A percentile compares a stretch with the other conserved stretches of the same genome.
These are phyloP conservation scores for Hapalemur alaotrensis DNA, from an alignment of 2,797 vertebrate species.

Conservation along the genomic window DNA sequence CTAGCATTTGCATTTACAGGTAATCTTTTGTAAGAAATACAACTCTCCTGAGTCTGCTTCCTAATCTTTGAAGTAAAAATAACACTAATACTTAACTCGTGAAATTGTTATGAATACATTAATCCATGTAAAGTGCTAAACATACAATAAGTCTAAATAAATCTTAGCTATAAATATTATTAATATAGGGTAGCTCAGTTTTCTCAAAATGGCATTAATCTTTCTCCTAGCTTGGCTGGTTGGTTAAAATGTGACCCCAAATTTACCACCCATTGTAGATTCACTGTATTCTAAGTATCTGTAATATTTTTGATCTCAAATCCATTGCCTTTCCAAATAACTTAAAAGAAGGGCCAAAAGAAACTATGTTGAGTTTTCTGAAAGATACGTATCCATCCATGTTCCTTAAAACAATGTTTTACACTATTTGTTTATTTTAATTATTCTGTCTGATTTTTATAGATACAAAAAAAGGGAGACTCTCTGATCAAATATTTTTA, in stretches of 20 bases:
- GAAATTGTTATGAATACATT: neutral
- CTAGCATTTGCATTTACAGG: neutral
- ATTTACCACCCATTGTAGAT: neutral
- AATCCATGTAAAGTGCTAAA: neutral
- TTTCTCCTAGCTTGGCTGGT: neutral
- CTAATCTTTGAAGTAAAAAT: neutral
- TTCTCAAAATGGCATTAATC: neutral
- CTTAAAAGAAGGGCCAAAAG: neutral
- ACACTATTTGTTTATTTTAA: neutral
- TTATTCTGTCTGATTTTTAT: neutral
- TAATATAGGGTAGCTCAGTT: neutral
- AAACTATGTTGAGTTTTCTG: neutral
- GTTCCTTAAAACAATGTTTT: neutral
- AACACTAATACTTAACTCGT: neutral
- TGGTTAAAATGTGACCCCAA: neutral
- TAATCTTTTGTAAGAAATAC: neutral
- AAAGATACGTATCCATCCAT: neutral
- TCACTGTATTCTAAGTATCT: neutral
- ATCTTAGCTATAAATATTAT: neutral
- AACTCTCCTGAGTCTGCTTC: neutral
- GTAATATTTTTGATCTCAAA: neutral
- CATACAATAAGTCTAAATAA: neutral
- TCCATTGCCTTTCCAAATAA: neutral
- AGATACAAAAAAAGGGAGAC: neutral
- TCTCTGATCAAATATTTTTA: neutral